A percentile compares a stretch with the other conserved stretches of the same genome.
Conservation (phyloP, 1,140 invertebrate genomes). For the Drosophila bocki region DNA sequence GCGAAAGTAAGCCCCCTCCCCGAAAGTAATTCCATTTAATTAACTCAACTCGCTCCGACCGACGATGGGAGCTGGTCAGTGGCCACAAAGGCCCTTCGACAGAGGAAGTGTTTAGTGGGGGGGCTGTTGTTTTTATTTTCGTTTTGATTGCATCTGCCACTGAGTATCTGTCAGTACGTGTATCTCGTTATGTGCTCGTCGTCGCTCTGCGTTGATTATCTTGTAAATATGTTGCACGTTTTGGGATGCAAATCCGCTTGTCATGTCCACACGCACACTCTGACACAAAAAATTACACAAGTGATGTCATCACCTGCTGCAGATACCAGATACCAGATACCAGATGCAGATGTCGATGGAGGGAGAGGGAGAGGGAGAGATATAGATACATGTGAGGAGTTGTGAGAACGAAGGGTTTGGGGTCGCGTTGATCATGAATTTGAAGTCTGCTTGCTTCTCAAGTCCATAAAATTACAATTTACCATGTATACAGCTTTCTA, state of each 20-base stretch:
- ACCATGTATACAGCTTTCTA: neutral
- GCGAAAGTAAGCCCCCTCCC: constrained; percentile 32
- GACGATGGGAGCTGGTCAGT: constrained; percentile 14
- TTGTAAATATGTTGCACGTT: constrained; percentile 70
- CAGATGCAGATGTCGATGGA: neutral
- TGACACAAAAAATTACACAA: constrained; percentile 48
- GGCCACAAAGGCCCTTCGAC: constrained; percentile 10
- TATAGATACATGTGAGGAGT: neutral
- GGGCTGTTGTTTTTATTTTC: constrained; percentile 15
- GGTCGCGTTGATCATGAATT: neutral
- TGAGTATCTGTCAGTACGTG: constrained; percentile 33
- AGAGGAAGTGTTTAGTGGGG: constrained; percentile 14
- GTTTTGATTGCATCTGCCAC: constrained; percentile 20
- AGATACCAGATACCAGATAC: constrained; percentile 20
- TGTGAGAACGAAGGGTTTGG: neutral
- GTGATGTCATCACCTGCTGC: constrained; percentile 60
- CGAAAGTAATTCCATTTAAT: constrained; percentile 59
- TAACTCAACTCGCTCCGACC: constrained; percentile 41
- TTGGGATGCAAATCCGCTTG: constrained; percentile 63
- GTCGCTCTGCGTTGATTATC: constrained; percentile 52
- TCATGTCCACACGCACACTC: constrained; percentile 41
- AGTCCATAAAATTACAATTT: neutral
- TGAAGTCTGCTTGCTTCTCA: neutral
- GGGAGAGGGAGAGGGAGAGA: neutral
- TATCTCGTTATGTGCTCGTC: constrained; percentile 35